Conservation (phyloP, 1,140 invertebrate genomes). For the Drosophila grimshawi region DNA sequence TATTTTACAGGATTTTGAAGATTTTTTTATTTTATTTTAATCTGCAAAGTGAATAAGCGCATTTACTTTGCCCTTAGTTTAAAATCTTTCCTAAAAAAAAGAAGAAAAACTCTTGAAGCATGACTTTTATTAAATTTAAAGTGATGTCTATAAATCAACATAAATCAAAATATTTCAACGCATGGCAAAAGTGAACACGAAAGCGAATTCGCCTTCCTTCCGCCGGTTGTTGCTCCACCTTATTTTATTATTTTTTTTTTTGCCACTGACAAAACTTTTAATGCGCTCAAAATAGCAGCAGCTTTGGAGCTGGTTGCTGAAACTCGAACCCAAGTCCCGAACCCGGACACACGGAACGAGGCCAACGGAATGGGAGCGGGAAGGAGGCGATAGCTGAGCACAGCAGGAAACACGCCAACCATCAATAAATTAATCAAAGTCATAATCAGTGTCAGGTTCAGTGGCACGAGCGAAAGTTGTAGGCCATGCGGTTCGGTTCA, state of each 20-base stretch:
- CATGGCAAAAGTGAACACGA: conserved; percentile 43
- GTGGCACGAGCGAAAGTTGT: conserved; percentile 69
- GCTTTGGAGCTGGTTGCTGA: conserved; percentile 3
- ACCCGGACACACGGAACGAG: conserved; percentile 6
- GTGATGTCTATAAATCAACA: conserved; percentile 80
- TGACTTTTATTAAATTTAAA: conserved; percentile 84
- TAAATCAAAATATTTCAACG: conserved; percentile 70
- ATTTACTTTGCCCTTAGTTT: conserved; percentile 50
- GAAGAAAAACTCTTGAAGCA: conserved; percentile 55
- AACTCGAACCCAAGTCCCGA: conserved; percentile 1
- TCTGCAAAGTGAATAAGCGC: conserved; percentile 80
- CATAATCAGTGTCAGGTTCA: conserved; percentile 83
- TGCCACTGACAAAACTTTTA: conserved; percentile 52
- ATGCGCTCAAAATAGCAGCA: conserved; percentile 48
- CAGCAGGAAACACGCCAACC: conserved; percentile 82
- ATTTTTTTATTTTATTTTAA: conserved; percentile 55
- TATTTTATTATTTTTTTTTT: not conserved
- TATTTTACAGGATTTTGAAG: conserved; percentile 17
- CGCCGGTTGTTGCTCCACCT: not conserved
- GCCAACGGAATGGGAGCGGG: not conserved
- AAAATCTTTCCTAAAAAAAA: conserved; percentile 27
- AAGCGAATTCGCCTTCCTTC: conserved; percentile 23
- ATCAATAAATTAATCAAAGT: conserved; percentile 84
- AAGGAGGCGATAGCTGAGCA: conserved; percentile 15
- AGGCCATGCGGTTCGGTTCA: conserved; percentile 32